Base-by-base conservation (phyloP, 2,888 invertebrate species). In the Cenopis cana region DNA sequence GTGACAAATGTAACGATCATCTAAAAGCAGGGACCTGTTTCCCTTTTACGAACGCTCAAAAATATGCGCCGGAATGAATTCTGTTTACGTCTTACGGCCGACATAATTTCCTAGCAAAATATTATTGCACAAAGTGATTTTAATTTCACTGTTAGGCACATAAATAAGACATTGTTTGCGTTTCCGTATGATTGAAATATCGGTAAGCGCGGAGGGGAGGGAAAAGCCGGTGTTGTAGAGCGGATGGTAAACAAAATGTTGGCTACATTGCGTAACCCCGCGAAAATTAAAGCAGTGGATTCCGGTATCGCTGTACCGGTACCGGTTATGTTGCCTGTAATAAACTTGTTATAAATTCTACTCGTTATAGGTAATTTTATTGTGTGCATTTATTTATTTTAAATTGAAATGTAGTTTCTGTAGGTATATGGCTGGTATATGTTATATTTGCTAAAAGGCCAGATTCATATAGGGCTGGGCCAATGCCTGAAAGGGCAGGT, bases 1-100 rank as follows among this genome's bases (percentile, higher is more conserved):
- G 71, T 71, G 71, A 71, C 71, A 71, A 71, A 71, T 67, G 66
- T 50, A 71, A 71, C 56, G 67, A 67, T 71, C 71, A 41, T 61
- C 71, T 71, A 71, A 71, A 61, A 71, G 71, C 66, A 71, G 50
- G 71, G 46, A 50, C 49, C 67, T 71, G 71, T 71, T 71, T 67
- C 49, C 50, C 56, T 61, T 71, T 54, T 55, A 18, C 49, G 14
- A 52, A 54, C 56, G 55, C 61, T 67, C 50, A 66, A 71, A 67
- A 49, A 67, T 49, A 49, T 46, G 46, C 41, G 49, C 38, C 41
- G 33, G 55, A 56, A 55, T 56, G 61, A 66, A 71, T 67, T 71
- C 67, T 71, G 55, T 71, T 67, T 71, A 71, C 67, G 66, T 66
- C 36, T 55, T 36, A 38, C 38, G 55, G 66, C 55, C 55, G 12